A percentile compares a stretch with the other conserved stretches of the same genome.
Evolutionary conservation across 2,113 vertebrate genomes (phyloP).

Genomic region (Actenoides hombroni): DNA sequence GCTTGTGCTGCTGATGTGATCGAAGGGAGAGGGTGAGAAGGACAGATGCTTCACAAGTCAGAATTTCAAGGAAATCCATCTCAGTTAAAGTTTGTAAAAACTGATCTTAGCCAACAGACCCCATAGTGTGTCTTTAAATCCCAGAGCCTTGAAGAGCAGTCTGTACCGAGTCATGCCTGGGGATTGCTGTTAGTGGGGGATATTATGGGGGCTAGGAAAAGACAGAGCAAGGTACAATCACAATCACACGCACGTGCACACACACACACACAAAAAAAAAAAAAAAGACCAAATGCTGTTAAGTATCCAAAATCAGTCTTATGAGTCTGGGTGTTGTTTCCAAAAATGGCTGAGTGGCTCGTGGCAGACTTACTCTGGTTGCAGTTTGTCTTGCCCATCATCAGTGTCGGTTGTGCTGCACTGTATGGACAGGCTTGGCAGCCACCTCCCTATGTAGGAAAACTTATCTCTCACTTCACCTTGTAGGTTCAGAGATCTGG

Average conservation of each 20-base stretch:
- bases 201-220: background rate
- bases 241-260: background rate
- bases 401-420: background rate
- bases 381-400: background rate
- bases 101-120: background rate
- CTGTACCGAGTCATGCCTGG: background rate
- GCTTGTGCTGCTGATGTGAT: background rate
- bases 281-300: background rate
- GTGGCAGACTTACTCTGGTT: background rate
- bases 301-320: background rate
- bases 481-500: background rate
- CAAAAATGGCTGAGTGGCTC: background rate
- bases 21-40: background rate
- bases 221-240: background rate
- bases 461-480: background rate
- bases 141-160: background rate
- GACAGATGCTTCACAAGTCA: background rate
- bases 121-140: background rate
- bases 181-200: background rate
- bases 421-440: background rate
- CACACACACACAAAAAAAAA: background rate
- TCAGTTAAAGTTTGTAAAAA: background rate
- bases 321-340: background rate
- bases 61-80: background rate
- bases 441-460: rapidly evolving